Percentiles rank a stretch among this genome's conserved stretches.
These are phyloP conservation scores for Pterocles burchelli DNA, from an alignment of 2,113 vertebrate genomes.

Conservation along the genomic window DNA sequence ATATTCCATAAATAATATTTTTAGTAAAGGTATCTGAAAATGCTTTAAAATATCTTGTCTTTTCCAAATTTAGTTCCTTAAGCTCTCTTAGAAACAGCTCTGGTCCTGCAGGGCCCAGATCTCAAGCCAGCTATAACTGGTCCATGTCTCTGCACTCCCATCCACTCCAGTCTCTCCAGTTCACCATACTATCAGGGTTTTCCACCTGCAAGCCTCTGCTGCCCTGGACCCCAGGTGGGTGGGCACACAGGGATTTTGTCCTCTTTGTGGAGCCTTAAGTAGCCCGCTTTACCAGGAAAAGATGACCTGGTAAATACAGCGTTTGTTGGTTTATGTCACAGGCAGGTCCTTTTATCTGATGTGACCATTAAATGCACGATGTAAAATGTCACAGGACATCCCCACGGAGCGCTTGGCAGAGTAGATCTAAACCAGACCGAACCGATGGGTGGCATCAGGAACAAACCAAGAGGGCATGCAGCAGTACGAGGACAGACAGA, in stretches of 20 bases:
- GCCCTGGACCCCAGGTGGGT: neutral
- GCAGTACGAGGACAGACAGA: neutral
- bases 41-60: neutral
- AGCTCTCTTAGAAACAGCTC: neutral
- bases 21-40: neutral
- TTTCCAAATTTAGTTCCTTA: neutral
- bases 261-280: neutral
- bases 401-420: neutral
- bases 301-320: neutral
- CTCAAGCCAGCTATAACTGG: accelerated
- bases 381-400: neutral
- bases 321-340: neutral
- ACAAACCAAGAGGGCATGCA: neutral
- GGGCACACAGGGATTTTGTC: neutral
- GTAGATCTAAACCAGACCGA: neutral
- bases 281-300: neutral
- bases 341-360: neutral
- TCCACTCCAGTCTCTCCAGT: neutral
- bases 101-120: neutral
- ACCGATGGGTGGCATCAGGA: neutral
- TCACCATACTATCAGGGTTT: neutral
- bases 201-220: neutral
- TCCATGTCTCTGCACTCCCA: neutral
- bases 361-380: neutral
- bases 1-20: neutral